Evolutionary conservation across 2,888 invertebrate species (phyloP).

Genomic region (Lochmaea crataegi): DNA sequence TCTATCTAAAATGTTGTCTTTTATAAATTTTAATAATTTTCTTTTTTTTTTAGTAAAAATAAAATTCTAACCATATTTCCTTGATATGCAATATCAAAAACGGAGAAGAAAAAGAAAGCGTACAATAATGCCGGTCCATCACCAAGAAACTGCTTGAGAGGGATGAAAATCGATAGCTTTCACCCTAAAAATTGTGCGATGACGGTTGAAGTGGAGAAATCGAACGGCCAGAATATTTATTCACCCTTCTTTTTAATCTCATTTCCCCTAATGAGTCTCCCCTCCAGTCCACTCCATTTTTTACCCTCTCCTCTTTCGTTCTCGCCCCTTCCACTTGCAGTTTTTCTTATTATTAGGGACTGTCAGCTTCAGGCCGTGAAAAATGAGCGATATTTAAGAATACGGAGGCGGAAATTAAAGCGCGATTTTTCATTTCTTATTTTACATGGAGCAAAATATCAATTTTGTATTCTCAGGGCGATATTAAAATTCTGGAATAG

Average conservation of each 20-base stretch:
- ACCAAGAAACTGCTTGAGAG: constrained; percentile 34
- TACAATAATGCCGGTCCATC: constrained; percentile 32
- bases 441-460: constrained; percentile 41
- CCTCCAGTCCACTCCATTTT: constrained; percentile 43
- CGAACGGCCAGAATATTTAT: constrained; percentile 53
- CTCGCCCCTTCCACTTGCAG: constrained; percentile 35
- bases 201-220: constrained; percentile 49
- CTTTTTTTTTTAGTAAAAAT: no score
- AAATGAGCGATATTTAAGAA: constrained; percentile 60
- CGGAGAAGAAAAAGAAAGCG: constrained; percentile 23
- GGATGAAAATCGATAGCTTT: constrained; percentile 40
- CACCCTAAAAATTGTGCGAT: constrained; percentile 45
- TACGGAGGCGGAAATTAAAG: constrained; percentile 56
- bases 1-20: no score
- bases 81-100: not conserved
- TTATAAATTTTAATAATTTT: no score
- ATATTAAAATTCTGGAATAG: constrained; percentile 37
- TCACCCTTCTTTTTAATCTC: constrained; percentile 55
- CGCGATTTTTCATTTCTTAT: constrained; percentile 55
- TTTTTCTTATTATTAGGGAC: constrained; percentile 53
- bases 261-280: constrained; percentile 52
- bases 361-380: constrained; percentile 59
- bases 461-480: constrained; percentile 40
- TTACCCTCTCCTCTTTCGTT: constrained; percentile 37
- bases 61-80: not conserved